Conservation (phyloP, 2,113 vertebrate species). For the Lepisosteus osseus region DNA sequence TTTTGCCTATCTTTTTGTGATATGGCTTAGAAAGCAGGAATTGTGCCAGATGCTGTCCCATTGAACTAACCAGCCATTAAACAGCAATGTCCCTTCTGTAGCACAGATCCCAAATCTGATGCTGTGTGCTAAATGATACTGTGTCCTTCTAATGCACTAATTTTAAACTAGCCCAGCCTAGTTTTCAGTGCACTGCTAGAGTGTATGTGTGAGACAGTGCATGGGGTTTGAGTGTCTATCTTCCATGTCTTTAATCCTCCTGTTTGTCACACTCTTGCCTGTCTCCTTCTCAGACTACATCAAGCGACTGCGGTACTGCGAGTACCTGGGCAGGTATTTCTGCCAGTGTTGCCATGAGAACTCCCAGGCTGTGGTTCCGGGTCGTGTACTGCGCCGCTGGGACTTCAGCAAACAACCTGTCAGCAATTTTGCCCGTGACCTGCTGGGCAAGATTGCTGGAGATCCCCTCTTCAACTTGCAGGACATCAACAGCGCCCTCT, state of each 20-base stretch:
- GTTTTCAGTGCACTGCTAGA: too few species aligned
- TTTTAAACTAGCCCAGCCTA: too few species aligned
- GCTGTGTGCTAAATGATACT: neutral
- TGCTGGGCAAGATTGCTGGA: conserved; percentile 88
- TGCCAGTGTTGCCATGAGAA: conserved; percentile 98
- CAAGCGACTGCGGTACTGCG: conserved; percentile 91
- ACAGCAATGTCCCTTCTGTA: too few species aligned
- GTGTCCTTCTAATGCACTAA: too few species aligned
- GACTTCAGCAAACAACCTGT: conserved; percentile 93
- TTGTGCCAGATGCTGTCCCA: too few species aligned
- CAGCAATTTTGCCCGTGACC: conserved; percentile 94
- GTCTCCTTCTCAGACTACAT: conserved; percentile 77
- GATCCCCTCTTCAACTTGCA: conserved; percentile 91
- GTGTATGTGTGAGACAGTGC: conserved; percentile 6
- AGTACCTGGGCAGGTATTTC: conserved; percentile 96
- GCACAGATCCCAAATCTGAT: neutral
- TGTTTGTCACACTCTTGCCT: neutral
- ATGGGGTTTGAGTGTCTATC: too few species aligned
- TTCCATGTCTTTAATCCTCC: too few species aligned
- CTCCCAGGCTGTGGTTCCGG: conserved; percentile 80
- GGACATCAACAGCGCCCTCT: conserved; percentile 86
- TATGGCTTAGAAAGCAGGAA: too few species aligned
- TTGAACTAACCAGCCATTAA: too few species aligned
- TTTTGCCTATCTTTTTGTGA: neutral
- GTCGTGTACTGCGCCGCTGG: conserved; percentile 89